These are phyloP conservation scores for Volucella inflata DNA, from an alignment of 2,888 invertebrate genomes.

Conservation along the genomic window DNA sequence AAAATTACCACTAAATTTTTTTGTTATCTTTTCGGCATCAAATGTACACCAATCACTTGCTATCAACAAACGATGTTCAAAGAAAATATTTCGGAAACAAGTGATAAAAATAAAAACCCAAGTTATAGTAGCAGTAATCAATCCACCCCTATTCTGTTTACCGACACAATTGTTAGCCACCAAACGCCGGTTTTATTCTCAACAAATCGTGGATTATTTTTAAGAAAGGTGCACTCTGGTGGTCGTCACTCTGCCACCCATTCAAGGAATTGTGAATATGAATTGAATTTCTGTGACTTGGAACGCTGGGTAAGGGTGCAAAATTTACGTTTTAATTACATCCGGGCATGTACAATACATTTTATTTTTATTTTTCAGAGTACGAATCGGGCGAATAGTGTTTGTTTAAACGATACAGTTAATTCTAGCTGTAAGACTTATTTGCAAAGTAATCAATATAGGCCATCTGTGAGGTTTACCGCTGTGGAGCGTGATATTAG, in stretches of 20 bases:
- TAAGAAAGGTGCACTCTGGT: slow-evolving; percentile 75
- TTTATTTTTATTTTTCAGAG: slow-evolving; percentile 56
- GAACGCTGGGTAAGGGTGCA: slow-evolving; percentile 67
- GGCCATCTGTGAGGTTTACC: slow-evolving; percentile 64
- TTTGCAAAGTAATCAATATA: slow-evolving; percentile 59
- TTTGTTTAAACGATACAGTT: slow-evolving; percentile 68
- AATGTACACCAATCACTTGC: slow-evolving; percentile 42
- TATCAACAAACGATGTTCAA: slow-evolving; percentile 54
- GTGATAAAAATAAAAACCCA: slow-evolving; percentile 46
- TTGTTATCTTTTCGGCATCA: slow-evolving; percentile 11
- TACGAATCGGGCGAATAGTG: slow-evolving; percentile 73
- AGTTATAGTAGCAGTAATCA: slow-evolving; percentile 46
- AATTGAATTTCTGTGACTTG: slow-evolving; percentile 69
- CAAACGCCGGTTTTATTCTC: slow-evolving; percentile 82
- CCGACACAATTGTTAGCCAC: slow-evolving; percentile 76
- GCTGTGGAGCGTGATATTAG: slow-evolving; percentile 50
- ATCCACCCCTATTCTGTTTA: slow-evolving; percentile 60
- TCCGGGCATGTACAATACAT: slow-evolving; percentile 29
- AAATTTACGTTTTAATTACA: slow-evolving; percentile 1
- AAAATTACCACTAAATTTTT: background rate
- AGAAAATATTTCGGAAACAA: slow-evolving; percentile 47
- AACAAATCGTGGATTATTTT: slow-evolving; percentile 81
- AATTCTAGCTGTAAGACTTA: slow-evolving; percentile 47
- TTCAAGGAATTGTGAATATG: slow-evolving; percentile 53
- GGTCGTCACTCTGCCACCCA: slow-evolving; percentile 2